Conservation (phyloP, 1,140 invertebrate species). For the Macrosteles quadrilineatus region DNA sequence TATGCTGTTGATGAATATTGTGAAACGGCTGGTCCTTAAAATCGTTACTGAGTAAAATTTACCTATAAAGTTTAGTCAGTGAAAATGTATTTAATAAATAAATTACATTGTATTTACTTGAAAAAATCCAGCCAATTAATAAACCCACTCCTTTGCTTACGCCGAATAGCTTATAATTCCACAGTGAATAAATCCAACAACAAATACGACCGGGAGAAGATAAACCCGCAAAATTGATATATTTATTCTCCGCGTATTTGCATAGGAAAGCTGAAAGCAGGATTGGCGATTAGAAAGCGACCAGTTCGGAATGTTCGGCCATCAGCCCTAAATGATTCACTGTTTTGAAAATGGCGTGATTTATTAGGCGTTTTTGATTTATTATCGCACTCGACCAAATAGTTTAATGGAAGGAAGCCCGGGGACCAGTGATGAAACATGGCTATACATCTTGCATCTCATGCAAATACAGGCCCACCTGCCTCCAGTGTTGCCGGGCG, state of each 20-base stretch:
- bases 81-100: no score
- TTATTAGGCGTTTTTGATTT: slow-evolving; percentile 14
- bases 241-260: neutral
- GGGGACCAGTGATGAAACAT: slow-evolving; percentile 2
- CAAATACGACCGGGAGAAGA: no score
- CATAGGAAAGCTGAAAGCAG: neutral
- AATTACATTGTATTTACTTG: no score
- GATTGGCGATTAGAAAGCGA: neutral
- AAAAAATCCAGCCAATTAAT: no score
- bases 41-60: no score
- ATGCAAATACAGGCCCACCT: slow-evolving; percentile 2
- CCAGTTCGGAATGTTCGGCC: neutral
- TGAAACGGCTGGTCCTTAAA: no score
- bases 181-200: no score
- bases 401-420: slow-evolving; percentile 6
- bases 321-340: slow-evolving; percentile 21
- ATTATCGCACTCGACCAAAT: slow-evolving; percentile 16
- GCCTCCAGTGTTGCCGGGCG: no score
- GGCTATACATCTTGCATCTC: neutral
- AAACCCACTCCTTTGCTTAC: no score
- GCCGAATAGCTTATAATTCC: no score
- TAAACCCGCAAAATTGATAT: slow-evolving; percentile 6
- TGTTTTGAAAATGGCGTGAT: slow-evolving; percentile 21
- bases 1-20: no score
- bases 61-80: no score